Evolutionary conservation across 1,140 invertebrate species (phyloP), one percentile per base, ranked within the genome.

Genomic region (Drosophila ironensis): DNA sequence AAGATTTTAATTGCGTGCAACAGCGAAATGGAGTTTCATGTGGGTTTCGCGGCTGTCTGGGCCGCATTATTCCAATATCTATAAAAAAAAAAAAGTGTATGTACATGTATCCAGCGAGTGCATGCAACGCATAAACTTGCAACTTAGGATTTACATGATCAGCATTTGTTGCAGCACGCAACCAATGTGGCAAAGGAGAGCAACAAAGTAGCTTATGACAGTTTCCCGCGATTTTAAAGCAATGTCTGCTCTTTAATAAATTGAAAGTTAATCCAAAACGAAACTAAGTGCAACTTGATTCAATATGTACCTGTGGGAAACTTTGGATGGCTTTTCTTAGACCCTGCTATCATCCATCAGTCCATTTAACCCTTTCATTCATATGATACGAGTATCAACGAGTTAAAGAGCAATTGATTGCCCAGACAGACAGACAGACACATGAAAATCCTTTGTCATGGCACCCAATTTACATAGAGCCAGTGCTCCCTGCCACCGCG

Each of bases 1-100:
- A 86, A 86, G 80, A 86, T 86, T 86, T 86, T 86, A 86, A 86
- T 86, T 86, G 80, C 80, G 80, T 86, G 80, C 81, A 78, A 64
- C 71, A 78, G 57, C 60, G 17, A 45, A 41, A 37, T 46, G 67
- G 38, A 73, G 48, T 67, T 63, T 64, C 80, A 84, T 84, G 80
- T 84, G 71, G 80, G 80, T 54, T 33, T 64, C 27, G 60, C 48
- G 19, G 40, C 27, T 24, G 51, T 54, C 50, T 44, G 50, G 50
- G n/a, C 27, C n/a, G 22, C 38, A 52, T 22, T 42, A 53, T 24
- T 11, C 19, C 38, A 4, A 44, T 63, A 30, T 30, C 42, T 47
- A 48, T 48, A 28, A 14, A 16, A n/a, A 28, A 14, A 16, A n/a
- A 27, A 24, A 35, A 38, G 25, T 22, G 11, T 16, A 46, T 25